These are phyloP conservation scores for Myotis pilosus DNA, from an alignment of 2,797 vertebrate species.

Conservation along the genomic window DNA sequence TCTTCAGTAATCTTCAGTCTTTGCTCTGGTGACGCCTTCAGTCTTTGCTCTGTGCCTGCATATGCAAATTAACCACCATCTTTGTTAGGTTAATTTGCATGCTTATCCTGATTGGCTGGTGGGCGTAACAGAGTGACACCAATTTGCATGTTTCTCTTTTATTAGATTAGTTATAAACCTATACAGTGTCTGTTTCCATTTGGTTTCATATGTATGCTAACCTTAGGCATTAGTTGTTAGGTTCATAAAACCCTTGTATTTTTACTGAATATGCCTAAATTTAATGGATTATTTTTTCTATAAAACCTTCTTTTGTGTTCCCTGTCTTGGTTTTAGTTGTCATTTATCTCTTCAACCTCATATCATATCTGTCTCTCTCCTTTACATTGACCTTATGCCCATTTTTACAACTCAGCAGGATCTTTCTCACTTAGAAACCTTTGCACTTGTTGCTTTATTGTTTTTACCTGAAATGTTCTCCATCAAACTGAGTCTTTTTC, in stretches of 20 bases:
- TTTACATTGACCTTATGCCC: neutral
- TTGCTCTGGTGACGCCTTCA: too few species aligned
- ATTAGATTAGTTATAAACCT: neutral
- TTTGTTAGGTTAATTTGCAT: too few species aligned
- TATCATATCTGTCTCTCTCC: neutral
- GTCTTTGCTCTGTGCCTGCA: too few species aligned
- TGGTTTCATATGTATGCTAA: neutral
- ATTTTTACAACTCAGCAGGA: neutral
- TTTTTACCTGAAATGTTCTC: neutral
- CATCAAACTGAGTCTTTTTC: neutral
- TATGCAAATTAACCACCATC: too few species aligned
- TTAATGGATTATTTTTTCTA: neutral
- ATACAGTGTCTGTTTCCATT: neutral
- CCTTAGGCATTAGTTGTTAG: neutral
- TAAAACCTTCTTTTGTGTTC: neutral
- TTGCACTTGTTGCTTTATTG: neutral
- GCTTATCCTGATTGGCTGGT: too few species aligned
- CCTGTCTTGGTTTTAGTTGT: neutral
- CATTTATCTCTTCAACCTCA: neutral
- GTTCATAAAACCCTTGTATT: neutral
- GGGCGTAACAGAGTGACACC: too few species aligned
- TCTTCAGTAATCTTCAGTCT: too few species aligned
- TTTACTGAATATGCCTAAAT: neutral
- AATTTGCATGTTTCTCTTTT: too few species aligned
- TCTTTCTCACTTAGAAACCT: neutral